Evolutionary conservation across 2,797 vertebrate species (phyloP), one percentile per base, ranked within the genome.

Genomic region (Pangasius djambal): DNA sequence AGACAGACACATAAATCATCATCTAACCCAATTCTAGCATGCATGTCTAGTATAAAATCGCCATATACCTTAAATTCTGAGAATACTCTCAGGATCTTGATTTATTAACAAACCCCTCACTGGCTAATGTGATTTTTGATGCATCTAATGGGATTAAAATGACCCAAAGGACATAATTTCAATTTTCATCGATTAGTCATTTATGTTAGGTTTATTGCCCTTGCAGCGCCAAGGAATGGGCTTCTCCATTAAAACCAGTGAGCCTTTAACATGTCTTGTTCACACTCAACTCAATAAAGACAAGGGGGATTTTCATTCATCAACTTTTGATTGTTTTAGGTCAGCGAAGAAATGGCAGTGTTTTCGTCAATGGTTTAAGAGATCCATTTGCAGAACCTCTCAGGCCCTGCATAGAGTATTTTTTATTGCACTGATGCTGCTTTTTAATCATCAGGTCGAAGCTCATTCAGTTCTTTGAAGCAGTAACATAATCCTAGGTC

Each of bases 141-240:
- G 75, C 81, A 81, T 75, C 88, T 91, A 89, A 92, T 92, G 85
- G 69, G 87, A 89, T 87, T 86, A 74, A 90, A 89, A 90, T 88
- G 74, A 44, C 88, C 87, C 52, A 79, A 83, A 85, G 87, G 81
- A 78, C 75, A 85, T 89, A 83, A 90, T 91, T 89, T 92, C 61
- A 87, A 86, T 87, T 90, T 87, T 69, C 83, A 91, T 91, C 59
- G 86, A 91, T 90, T 88, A 65, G 84, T 90, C 79, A 91, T 86
- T 92, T 86, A 88, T 88, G 77, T 89, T 87, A 88, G 83, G 31
- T 87, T 89, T 90, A 89, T 86, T 90, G 83, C 75, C 88, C 55
- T 86, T 89, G 86, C 82, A 85, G 81, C 79, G 88, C 69, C 44
- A 88, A 63, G 52, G 59, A 91, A 91, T 87, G n/a, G 65, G 57